These are phyloP conservation scores for Eurytoma californica DNA, from an alignment of 2,888 invertebrate genomes.

Conservation along the genomic window DNA sequence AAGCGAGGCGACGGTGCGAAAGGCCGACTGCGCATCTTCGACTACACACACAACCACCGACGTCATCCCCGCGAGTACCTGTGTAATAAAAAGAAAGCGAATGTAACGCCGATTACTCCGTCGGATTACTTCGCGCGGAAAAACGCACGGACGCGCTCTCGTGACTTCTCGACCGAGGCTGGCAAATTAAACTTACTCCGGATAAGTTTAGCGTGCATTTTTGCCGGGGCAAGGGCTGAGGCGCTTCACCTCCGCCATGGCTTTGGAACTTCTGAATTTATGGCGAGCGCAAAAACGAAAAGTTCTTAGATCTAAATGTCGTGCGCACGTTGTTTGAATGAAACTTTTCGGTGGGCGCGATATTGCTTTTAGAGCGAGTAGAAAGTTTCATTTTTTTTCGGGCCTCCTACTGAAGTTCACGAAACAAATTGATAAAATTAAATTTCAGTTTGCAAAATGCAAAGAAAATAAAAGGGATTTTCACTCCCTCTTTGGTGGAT, in stretches of 20 bases:
- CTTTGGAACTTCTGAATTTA: slow-evolving; percentile 27
- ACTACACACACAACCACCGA: no score
- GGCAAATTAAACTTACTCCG: slow-evolving; percentile 13
- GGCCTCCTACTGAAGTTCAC: no score
- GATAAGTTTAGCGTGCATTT: background rate
- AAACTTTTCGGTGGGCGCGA: background rate
- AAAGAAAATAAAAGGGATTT: no score
- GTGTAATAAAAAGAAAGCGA: no score
- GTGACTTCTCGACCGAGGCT: background rate
- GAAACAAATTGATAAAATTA: no score
- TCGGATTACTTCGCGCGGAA: background rate
- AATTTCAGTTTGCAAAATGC: background rate
- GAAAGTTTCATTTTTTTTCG: background rate
- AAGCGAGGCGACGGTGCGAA: slow-evolving; percentile 7
- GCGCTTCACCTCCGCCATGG: slow-evolving; percentile 11
- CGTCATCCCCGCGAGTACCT: no score
- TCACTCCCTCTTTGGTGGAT: no score
- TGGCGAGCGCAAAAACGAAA: slow-evolving; percentile 29
- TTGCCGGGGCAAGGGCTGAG: background rate
- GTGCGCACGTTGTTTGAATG: slow-evolving; percentile 1
- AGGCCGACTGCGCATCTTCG: slow-evolving; percentile 17
- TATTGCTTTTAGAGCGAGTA: slow-evolving; percentile 5
- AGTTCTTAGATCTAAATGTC: slow-evolving; percentile 40
- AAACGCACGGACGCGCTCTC: background rate
- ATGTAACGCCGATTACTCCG: no score